Percentiles rank a stretch among this genome's conserved stretches.
These are phyloP conservation scores for Tautogolabrus adspersus DNA, from an alignment of 2,113 vertebrate species.

Conservation along the genomic window DNA sequence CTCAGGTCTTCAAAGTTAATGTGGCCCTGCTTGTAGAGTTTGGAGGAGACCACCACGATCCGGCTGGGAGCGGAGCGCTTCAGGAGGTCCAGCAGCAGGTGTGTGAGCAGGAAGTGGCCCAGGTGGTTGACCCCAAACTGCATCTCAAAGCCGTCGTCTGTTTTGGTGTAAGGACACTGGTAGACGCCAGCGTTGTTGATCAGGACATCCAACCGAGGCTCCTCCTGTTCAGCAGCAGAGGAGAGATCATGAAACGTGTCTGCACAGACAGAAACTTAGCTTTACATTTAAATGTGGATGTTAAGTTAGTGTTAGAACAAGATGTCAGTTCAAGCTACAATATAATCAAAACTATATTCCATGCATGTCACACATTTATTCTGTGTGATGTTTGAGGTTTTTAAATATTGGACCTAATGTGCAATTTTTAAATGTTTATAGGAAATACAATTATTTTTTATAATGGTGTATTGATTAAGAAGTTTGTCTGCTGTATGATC, in stretches of 20 bases:
- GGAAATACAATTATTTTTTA: too few species aligned
- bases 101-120: conserved; percentile 92
- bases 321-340: too few species aligned
- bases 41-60: conserved; percentile 91
- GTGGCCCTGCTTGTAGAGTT: conserved; percentile 91
- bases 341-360: too few species aligned
- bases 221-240: conserved; percentile 82
- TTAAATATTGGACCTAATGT: too few species aligned
- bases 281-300: too few species aligned
- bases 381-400: too few species aligned
- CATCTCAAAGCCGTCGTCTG: conserved; percentile 93
- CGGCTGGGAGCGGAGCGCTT: conserved; percentile 91
- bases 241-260: not conserved
- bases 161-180: conserved; percentile 91
- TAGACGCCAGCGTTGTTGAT: conserved; percentile 94
- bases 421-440: too few species aligned
- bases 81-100: conserved; percentile 90
- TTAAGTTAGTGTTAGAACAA: too few species aligned
- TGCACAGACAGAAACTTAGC: too few species aligned
- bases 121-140: conserved; percentile 94
- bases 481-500: too few species aligned
- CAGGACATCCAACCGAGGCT: conserved; percentile 88
- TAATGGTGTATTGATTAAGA: too few species aligned
- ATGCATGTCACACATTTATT: too few species aligned
- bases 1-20: conserved; percentile 94